Conservation (phyloP, 2,797 vertebrate species). For the Acropternis orthonyx region DNA sequence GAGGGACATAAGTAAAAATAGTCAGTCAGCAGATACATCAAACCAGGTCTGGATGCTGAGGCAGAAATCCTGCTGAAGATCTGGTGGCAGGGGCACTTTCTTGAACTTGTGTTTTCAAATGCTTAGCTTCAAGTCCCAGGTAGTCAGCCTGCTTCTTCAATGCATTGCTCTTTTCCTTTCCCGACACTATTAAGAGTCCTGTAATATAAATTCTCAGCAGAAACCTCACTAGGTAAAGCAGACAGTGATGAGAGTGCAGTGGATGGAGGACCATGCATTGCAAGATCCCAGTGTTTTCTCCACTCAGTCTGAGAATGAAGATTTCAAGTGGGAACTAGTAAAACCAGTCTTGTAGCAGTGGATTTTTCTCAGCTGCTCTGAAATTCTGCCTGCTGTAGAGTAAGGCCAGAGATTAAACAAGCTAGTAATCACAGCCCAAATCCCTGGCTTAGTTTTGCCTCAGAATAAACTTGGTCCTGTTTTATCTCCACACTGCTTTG, state of each 20-base stretch:
- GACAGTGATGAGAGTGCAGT: accelerated
- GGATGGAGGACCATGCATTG: background rate
- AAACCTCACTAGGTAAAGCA: background rate
- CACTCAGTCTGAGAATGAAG: background rate
- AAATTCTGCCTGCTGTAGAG: background rate
- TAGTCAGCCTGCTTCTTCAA: background rate
- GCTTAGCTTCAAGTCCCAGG: background rate
- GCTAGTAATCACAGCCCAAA: background rate
- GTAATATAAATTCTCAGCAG: background rate
- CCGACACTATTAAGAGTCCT: background rate
- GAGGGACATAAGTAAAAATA: background rate
- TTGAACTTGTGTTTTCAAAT: background rate
- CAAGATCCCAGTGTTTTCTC: background rate
- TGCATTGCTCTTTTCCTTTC: background rate
- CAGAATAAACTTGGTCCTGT: background rate
- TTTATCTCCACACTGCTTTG: background rate
- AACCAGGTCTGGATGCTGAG: background rate
- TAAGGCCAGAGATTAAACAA: background rate
- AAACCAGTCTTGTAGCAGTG: background rate
- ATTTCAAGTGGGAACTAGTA: background rate
- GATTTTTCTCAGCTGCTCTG: background rate
- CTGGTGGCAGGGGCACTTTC: background rate
- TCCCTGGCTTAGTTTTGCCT: background rate
- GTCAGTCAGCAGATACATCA: background rate
- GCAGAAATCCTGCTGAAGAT: background rate